Percentiles rank a stretch among this genome's conserved stretches.
Evolutionary conservation across 2,797 vertebrate genomes (phyloP).

Genomic region (Pelodytes ibericus): DNA sequence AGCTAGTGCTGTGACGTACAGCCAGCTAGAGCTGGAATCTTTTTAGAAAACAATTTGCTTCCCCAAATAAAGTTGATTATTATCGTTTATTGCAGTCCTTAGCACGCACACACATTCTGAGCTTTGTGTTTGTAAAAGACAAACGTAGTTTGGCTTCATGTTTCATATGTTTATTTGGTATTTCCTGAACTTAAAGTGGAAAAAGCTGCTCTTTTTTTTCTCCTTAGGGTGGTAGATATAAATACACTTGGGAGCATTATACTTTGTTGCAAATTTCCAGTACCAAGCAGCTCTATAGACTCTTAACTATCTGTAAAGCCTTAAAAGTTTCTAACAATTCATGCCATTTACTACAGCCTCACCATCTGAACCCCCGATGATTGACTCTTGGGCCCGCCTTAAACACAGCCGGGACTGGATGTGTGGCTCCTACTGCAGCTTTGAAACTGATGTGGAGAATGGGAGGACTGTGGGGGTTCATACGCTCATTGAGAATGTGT

Average conservation of each 20-base stretch:
- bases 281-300: neutral
- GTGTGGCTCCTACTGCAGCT: slow-evolving; percentile 80
- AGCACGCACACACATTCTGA: neutral
- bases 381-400: slow-evolving; percentile 87
- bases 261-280: too few relatives aligned
- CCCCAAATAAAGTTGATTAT: neutral
- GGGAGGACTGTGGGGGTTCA: slow-evolving; percentile 86
- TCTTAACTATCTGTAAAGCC: neutral
- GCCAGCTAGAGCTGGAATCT: neutral
- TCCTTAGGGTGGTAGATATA: neutral
- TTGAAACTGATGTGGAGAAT: slow-evolving; percentile 87
- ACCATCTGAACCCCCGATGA: slow-evolving; percentile 68
- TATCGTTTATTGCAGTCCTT: neutral
- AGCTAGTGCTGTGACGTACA: neutral
- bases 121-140: neutral
- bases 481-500: slow-evolving; percentile 91
- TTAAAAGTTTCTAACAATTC: slow-evolving; percentile 60
- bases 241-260: too few relatives aligned
- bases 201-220: neutral
- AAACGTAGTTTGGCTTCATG: neutral
- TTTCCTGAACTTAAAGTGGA: neutral
- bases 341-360: slow-evolving; percentile 70
- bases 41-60: neutral
- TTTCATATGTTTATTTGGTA: neutral
- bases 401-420: slow-evolving; percentile 84